Conservation (phyloP, 2,888 invertebrate species). For the Gastracanthus pulcherrimus region DNA sequence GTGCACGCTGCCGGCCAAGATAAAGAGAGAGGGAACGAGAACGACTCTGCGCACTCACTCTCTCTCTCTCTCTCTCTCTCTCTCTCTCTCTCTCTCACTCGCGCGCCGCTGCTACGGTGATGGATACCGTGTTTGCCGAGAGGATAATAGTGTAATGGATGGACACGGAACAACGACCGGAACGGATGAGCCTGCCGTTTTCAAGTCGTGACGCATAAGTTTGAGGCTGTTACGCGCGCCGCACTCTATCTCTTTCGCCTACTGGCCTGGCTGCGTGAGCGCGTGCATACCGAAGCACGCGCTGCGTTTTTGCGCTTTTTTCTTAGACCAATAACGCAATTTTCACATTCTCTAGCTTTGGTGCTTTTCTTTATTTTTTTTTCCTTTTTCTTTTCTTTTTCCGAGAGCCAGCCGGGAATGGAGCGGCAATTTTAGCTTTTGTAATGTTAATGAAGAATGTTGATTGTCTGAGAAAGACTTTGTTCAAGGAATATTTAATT, state of each 20-base stretch:
- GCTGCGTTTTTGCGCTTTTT: not conserved
- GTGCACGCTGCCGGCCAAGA: too few relatives aligned
- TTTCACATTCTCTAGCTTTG: not conserved
- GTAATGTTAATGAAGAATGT: not conserved
- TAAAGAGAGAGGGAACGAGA: not conserved
- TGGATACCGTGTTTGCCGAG: conserved; percentile 71
- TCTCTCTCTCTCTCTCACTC: conserved; percentile 38
- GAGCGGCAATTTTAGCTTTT: not conserved
- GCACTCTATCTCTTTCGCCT: not conserved
- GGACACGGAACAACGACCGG: conserved; percentile 70
- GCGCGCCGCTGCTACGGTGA: conserved; percentile 51
- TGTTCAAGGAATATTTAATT: not conserved
- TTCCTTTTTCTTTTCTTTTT: not conserved
- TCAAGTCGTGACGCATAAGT: conserved; percentile 52
- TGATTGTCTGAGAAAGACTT: not conserved
- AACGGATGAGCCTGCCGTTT: conserved; percentile 64
- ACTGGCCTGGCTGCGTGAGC: conserved; percentile 22
- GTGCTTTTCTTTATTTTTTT: not conserved
- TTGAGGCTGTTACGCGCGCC: conserved; percentile 20
- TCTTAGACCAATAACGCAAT: conserved; percentile 29
- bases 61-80: conserved; percentile 34
- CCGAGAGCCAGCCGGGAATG: not conserved
- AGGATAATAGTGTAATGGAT: conserved; percentile 74
- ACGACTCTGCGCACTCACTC: conserved; percentile 59
- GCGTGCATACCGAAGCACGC: not conserved